Evolutionary conservation across 2,888 invertebrate genomes (phyloP), one percentile per base, ranked within the genome.

Genomic region (Acleris laterana): DNA sequence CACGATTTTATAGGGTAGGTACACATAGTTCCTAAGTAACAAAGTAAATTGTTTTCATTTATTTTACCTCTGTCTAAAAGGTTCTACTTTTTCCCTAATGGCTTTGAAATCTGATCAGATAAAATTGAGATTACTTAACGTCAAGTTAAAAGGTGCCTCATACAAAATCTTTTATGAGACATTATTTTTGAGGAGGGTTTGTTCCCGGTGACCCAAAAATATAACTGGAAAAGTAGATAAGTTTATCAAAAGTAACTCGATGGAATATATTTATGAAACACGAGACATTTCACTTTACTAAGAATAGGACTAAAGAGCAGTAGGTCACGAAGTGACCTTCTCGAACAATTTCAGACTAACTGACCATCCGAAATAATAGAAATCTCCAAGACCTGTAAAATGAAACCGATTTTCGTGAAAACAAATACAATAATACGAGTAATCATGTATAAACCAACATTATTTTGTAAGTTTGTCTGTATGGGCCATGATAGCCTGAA

Each of bases 101-200:
- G 62, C 62, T 62, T 62, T 32, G 48, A 50, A 62, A 62, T 62
- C 5, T 28, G 42, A 63, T 63, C 50, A 51, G 44, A 44, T 44
- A 19, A 25, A 6, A 48, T 46, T 57, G 51, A 28, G 28, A 49
- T 55, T 55, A 16, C 16, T 55, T n/a, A 42, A 55, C 38, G 55
- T 19, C 38, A 38, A 55, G 42, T 38, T 20, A 19, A 38, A 55
- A 58, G 49, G 20, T 51, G 22, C 38, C 13, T 13, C 0, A 61
- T 28, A 42, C 19, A 25, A 61, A 52, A 61, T 17, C 60, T 46
- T 52, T 53, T 46, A 55, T 28, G 20, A 16, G 28, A 52, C 46
- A 25, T n/a, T 52, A 44, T 53, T 61, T 61, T 61, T 28, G n/a
- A 20, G 3, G 38, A 55, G 5, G 32, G 6, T 20, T 38, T 32